These are phyloP conservation scores for Hycleus phaleratus DNA, from an alignment of 1,140 invertebrate species.

Conservation along the genomic window DNA sequence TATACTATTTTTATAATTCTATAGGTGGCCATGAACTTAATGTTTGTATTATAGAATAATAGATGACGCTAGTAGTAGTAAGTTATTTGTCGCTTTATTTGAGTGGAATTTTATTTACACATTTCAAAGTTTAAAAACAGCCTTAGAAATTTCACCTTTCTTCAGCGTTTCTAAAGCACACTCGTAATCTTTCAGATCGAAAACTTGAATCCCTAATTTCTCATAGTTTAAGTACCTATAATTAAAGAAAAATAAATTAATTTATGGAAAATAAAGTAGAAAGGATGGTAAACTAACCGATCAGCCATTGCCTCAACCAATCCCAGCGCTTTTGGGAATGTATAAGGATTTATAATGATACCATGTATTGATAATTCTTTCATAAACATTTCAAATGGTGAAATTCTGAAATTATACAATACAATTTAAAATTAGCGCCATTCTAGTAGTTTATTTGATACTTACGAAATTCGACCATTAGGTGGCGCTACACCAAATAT, in stretches of 20 bases:
- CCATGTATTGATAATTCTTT: constrained; percentile 58
- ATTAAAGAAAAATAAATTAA: not conserved
- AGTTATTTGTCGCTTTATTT: too few relatives aligned
- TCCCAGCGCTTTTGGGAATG: constrained; percentile 53
- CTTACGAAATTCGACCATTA: constrained; percentile 40
- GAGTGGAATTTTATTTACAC: too few relatives aligned
- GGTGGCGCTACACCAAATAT: constrained; percentile 51
- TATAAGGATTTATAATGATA: constrained; percentile 59
- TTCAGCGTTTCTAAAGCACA: constrained; percentile 51
- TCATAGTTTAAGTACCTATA: constrained; percentile 51
- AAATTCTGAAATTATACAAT: constrained; percentile 44
- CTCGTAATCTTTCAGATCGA: constrained; percentile 49
- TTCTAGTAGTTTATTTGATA: not conserved
- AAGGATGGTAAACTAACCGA: constrained; percentile 29
- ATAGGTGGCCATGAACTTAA: too few relatives aligned
- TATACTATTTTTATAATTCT: too few relatives aligned
- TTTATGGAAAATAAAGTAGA: not conserved
- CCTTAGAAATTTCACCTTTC: constrained; percentile 54
- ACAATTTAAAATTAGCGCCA: not conserved
- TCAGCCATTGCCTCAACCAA: constrained; percentile 54
- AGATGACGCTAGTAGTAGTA: too few relatives aligned
- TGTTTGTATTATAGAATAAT: too few relatives aligned
- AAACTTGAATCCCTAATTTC: constrained; percentile 56
- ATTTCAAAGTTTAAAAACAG: constrained; percentile 51
- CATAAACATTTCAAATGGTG: constrained; percentile 51